phyloP scores from a whole-genome alignment of 2,113 vertebrate species.

The Nesospiza acunhae region DNA sequence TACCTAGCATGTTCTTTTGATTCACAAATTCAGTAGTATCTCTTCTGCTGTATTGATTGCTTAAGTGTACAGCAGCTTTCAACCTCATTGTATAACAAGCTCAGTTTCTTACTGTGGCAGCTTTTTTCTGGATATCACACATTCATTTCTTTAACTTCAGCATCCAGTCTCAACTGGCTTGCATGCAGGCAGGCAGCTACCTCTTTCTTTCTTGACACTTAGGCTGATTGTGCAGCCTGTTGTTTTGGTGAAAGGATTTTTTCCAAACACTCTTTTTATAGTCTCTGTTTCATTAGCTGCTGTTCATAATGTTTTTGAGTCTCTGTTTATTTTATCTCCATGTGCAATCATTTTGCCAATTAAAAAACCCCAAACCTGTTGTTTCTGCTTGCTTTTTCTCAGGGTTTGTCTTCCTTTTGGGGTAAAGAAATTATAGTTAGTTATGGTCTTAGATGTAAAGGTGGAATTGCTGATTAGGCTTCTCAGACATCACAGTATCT shows the following conservation, averaged over 20 bases:
- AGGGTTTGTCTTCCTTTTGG: constrained; percentile 17
- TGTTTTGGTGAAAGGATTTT: constrained; percentile 43
- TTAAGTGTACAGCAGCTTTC: not conserved
- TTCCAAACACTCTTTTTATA: constrained; percentile 36
- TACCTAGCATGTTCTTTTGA: not conserved
- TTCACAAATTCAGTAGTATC: not conserved
- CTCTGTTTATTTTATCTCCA: constrained; percentile 9
- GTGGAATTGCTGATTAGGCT: not conserved
- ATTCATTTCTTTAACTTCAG: constrained; percentile 17
- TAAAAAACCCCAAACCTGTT: not conserved
- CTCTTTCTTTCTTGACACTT: constrained; percentile 36
- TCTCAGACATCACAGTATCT: not conserved
- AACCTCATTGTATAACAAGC: not conserved
- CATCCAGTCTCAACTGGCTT: constrained; percentile 3
- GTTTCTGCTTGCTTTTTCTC: constrained; percentile 35
- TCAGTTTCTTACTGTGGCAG: constrained; percentile 8
- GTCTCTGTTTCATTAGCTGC: constrained; percentile 11
- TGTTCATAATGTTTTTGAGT: constrained; percentile 3
- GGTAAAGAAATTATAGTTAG: not conserved
- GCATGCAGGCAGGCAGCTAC: not conserved
- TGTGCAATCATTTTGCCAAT: not conserved
- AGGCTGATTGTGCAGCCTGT: not conserved
- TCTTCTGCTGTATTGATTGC: not conserved
- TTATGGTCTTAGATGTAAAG: not conserved
- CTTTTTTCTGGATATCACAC: not conserved